Conservation (phyloP, 2,113 vertebrate genomes). For the Kryptolebias marmoratus region DNA sequence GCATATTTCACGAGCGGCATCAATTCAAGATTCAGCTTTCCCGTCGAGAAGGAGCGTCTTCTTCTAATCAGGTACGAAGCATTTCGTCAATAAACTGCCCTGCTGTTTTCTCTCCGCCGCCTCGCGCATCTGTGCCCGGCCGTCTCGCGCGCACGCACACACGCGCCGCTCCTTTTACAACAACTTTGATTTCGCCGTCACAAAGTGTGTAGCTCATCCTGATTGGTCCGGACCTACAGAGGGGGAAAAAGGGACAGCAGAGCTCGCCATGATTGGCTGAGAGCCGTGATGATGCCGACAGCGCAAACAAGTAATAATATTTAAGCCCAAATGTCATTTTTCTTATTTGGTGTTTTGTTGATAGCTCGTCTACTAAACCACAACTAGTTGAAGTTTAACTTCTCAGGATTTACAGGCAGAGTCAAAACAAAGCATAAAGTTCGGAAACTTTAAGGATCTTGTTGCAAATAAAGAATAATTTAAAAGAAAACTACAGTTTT, state of each 20-base stretch:
- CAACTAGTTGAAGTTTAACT: no score
- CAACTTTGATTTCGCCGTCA: constrained; percentile 72
- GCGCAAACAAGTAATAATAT: background rate
- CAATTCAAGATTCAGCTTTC: background rate
- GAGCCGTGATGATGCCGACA: background rate
- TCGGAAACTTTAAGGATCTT: no score
- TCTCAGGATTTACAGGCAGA: no score
- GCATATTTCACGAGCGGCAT: constrained; percentile 25
- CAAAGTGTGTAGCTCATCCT: constrained; percentile 6
- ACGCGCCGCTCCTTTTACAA: constrained; percentile 54
- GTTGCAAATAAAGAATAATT: background rate
- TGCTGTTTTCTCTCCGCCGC: constrained; percentile 9
- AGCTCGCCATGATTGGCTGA: constrained; percentile 39
- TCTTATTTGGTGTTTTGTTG: no score
- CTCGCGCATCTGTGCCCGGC: constrained; percentile 16
- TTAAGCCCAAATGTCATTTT: no score
- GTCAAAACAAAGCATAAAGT: no score
- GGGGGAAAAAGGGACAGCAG: background rate
- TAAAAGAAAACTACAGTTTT: background rate
- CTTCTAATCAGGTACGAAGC: background rate
- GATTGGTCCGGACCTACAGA: constrained; percentile 56
- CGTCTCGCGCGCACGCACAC: constrained; percentile 20
- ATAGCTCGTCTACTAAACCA: no score
- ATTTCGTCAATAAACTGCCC: background rate
- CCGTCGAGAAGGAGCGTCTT: background rate